Evolutionary conservation across 2,113 vertebrate species (phyloP), one percentile per base, ranked within the genome.

Genomic region (Sigmodon hispidus): DNA sequence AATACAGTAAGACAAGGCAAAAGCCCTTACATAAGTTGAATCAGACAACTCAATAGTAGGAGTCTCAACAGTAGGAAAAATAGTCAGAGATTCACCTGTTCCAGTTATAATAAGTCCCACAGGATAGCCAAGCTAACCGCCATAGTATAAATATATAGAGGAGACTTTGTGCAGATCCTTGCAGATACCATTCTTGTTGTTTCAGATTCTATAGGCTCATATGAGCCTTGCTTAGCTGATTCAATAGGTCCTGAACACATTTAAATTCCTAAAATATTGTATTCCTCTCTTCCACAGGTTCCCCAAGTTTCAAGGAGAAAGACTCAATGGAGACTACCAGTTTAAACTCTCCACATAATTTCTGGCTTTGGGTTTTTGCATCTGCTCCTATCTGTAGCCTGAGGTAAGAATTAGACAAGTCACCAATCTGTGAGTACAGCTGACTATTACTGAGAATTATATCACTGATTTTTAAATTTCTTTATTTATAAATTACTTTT

Each of bases 161-260:
- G 57, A 1, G 34, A 80, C 34, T 50, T 57, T 11, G 34, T 55
- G 11, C 9, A n/a, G 19, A 80, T 55, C 34, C 34, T 55, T 36
- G 10, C 1, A n/a, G 34, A 12, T 11, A 2, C 24, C 0, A 2
- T 15, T 5, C 43, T 29, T 80, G 34, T 5, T 31, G 21, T 10
- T 3, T 57, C 10, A 13, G 5, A 36, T 10, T 80, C 77, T n/a
- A 2, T 24, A 10, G n/a, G 10, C 29, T 5, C 73, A 76, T 31
- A 13, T 76, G 73, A 76, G 26, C 13, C 9, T 10, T n/a, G 17
- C 34, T 57, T 57, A n/a, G 2, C n/a, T 80, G 76, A 80, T 80
- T 80, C 21, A 79, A 17, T 55, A 9, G 31, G 50, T 52, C 31
- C 19, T 57, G 17, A 4, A 36, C 19, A 36, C 29, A 21, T 10